A percentile compares a stretch with the other conserved stretches of the same genome.
phyloP scores from a whole-genome alignment of 2,888 invertebrate species.

The Diabrotica balteata region DNA sequence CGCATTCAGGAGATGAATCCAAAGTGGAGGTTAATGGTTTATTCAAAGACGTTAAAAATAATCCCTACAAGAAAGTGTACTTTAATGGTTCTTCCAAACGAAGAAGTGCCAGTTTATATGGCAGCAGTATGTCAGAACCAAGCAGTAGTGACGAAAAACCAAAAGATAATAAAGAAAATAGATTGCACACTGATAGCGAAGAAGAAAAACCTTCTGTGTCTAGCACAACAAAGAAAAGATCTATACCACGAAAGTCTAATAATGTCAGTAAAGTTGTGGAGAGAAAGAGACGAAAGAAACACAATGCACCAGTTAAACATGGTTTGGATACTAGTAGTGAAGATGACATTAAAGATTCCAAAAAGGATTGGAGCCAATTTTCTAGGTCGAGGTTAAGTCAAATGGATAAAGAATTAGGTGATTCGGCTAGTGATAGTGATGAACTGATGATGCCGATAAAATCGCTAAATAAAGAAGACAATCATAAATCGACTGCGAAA shows the following conservation, averaged over 20 bases:
- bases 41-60: constrained; percentile 65
- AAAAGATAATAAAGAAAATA: constrained; percentile 62
- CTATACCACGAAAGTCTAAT: constrained; percentile 42
- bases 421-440: constrained; percentile 80
- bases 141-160: constrained; percentile 60
- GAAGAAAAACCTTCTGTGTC: constrained; percentile 63
- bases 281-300: constrained; percentile 53
- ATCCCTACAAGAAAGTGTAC: constrained; percentile 79
- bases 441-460: constrained; percentile 70
- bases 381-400: constrained; percentile 70
- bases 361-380: constrained; percentile 58
- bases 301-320: constrained; percentile 45
- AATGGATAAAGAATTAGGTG: constrained; percentile 77
- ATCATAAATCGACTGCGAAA: constrained; percentile 59
- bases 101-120: constrained; percentile 70
- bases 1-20: constrained; percentile 65
- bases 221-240: constrained; percentile 45
- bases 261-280: constrained; percentile 42
- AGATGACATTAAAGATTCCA: constrained; percentile 63
- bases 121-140: constrained; percentile 67
- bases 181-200: constrained; percentile 59
- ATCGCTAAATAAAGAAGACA: constrained; percentile 53
- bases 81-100: constrained; percentile 75
- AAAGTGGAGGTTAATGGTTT: constrained; percentile 75
- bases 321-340: constrained; percentile 70